These are phyloP conservation scores for Mamestra configurata DNA, from an alignment of 1,140 invertebrate genomes.

Conservation along the genomic window DNA sequence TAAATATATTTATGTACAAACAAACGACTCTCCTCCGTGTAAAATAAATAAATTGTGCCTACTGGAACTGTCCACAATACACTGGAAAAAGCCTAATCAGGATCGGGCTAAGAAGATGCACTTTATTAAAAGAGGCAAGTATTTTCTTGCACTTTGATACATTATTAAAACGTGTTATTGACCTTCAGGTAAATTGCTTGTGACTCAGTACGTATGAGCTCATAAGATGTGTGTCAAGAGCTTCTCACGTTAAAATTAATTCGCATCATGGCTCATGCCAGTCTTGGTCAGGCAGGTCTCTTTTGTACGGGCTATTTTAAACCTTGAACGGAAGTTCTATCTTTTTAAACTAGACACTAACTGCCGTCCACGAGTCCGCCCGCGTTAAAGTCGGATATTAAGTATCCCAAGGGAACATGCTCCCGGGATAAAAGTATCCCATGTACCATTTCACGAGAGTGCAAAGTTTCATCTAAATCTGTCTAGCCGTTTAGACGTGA, in stretches of 20 bases:
- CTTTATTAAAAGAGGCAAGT: not conserved
- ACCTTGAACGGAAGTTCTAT: not conserved
- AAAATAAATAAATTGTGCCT: not conserved
- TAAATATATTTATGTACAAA: not conserved
- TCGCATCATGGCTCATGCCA: slow-evolving; percentile 11
- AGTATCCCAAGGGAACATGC: too few relatives aligned
- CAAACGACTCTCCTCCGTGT: too few relatives aligned
- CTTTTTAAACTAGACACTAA: too few relatives aligned
- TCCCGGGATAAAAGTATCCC: too few relatives aligned
- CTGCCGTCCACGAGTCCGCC: too few relatives aligned
- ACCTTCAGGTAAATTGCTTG: slow-evolving; percentile 31
- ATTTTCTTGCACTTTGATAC: not conserved
- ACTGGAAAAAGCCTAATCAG: not conserved
- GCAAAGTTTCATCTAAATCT: too few relatives aligned
- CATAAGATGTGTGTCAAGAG: slow-evolving; percentile 55
- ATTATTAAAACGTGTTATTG: slow-evolving; percentile 32
- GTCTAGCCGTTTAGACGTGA: too few relatives aligned
- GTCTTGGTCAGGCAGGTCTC: not conserved
- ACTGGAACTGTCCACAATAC: too few relatives aligned
- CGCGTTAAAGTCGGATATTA: too few relatives aligned
- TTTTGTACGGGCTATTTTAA: not conserved
- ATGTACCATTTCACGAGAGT: too few relatives aligned
- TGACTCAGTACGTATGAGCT: slow-evolving; percentile 42
- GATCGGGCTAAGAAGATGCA: not conserved
- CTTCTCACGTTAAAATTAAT: slow-evolving; percentile 55